Evolutionary conservation across 2,888 invertebrate genomes (phyloP).

Genomic region (Andrena fulva): DNA sequence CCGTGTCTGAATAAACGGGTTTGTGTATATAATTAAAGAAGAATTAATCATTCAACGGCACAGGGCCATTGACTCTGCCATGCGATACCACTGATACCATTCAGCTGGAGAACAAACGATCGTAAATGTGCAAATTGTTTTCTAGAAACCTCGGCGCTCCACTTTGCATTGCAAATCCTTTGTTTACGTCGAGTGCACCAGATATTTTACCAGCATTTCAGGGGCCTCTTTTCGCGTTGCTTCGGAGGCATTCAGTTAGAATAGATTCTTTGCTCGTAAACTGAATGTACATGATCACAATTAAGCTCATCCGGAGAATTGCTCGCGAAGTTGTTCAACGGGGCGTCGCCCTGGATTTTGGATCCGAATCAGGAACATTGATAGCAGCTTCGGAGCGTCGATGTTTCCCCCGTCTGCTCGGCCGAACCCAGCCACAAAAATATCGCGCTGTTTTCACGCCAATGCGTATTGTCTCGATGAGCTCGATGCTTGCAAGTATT

Average conservation of each 20-base stretch:
- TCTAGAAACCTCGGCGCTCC: not conserved
- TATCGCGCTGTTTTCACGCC: slow-evolving; percentile 51
- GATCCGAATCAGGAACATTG: not conserved
- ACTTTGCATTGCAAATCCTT: slow-evolving; percentile 25
- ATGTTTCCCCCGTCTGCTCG: slow-evolving; percentile 1
- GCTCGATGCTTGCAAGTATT: not conserved
- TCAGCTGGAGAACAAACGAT: not conserved
- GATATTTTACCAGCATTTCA: not conserved
- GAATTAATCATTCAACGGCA: not conserved
- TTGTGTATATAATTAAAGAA: not conserved
- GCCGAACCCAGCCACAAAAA: slow-evolving; percentile 46
- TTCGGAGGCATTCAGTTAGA: not conserved
- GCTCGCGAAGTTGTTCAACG: not conserved
- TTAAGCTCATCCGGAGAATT: not conserved
- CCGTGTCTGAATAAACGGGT: not conserved
- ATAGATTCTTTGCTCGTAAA: not conserved
- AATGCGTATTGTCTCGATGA: slow-evolving; percentile 53
- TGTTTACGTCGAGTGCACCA: not conserved
- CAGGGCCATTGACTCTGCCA: not conserved
- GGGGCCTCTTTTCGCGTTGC: not conserved
- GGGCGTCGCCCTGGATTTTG: not conserved
- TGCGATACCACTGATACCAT: not conserved
- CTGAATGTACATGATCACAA: not conserved
- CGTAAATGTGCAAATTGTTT: slow-evolving; percentile 22
- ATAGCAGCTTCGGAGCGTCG: not conserved